Evolutionary conservation across 2,113 vertebrate species (phyloP), one percentile per base, ranked within the genome.

Genomic region (Rattus rattus): DNA sequence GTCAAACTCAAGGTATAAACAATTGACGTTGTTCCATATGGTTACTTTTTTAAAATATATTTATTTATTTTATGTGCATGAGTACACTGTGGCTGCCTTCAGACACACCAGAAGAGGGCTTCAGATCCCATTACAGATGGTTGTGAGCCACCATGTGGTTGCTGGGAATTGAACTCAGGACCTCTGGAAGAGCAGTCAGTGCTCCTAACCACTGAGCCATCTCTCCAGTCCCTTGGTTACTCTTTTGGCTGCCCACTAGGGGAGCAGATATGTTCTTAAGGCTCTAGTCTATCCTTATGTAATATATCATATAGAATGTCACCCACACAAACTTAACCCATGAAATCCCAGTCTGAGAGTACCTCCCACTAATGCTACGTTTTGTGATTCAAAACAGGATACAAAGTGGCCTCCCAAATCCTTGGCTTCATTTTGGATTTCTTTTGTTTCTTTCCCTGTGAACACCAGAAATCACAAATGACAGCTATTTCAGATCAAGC

Each of bases 291-390:
- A 36, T 24, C n/a, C n/a, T 91, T 90, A 69, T 69, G 0, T 14
- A 11, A 67, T 30, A 67, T 67, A 69, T 69, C 67, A 33, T 69
- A 90, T 77, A 94, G 81, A 90, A 92, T 93, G 63, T 72, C 47
- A 83, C 67, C 75, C 61, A 61, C 28, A 59, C 28, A 12, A 9
- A 61, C 52, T 73, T 75, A 75, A 75, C 72, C 72, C 20, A 24
- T 24, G 20, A 43, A 75, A 39, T 43, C 73, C 5, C 73, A 75
- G 39, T 43, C 22, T 47, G 73, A 75, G 73, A 47, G 22, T 26
- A 43, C n/a, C 20, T 36, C 39, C 67, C 75, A 20, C 47, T 26
- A 69, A 69, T 84, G 13, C 16, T 59, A 20, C 33, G 72, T 28
- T 83, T 91, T 94, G 65, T 79, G 13, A 63, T 20, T 33, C 17